Base-by-base conservation (phyloP, 2,113 vertebrate species). In the Phaethornis superciliosus region DNA sequence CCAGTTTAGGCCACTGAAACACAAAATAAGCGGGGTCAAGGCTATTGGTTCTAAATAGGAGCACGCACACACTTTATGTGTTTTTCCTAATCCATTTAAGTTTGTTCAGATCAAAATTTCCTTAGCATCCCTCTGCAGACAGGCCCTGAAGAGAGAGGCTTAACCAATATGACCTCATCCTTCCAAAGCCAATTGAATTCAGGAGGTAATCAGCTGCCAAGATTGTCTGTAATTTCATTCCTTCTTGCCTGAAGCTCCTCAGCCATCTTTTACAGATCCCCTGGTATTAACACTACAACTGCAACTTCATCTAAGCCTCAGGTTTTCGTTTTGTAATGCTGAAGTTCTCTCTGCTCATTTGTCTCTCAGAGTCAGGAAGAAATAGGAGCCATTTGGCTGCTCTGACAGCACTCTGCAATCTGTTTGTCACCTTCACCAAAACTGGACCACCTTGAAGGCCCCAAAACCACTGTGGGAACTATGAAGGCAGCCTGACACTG, bases 171-270 rank as follows among this genome's bases (percentile, higher is more conserved):
- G 1, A 94, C 76, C 52, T 94, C 82, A 90, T 84, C 58, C 85
- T 84, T 65, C 62, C 7, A 12, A 67, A 84, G 85, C 65, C 86
- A 93, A 94, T 75, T 86, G 76, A 94, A 95, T 85, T 90, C 72
- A 85, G 64, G 52, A 91, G 65, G 56, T 67, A 93, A 94, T 68
- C 82, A 81, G 64, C 68, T 88, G 76, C 91, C 76, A 88, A 75
- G 80, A 68, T 35, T 56, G 70, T 40, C 89, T 95, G 79, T 69
- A 83, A 44, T 94, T 95, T 90, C 82, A 85, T 42, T 94, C 72
- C 33, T 88, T 70, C 68, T 90, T 71, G 91, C 88, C 88, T 86
- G 72, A 68, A 94, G 93, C 91, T 91, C 85, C 72, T 33, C n/a
- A 93, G 60, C 80, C 42, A 86, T 26, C 88, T 91, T 90, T 79